Evolutionary conservation across 2,797 vertebrate genomes (phyloP).

Genomic region (Eupleurogrammus muticus): DNA sequence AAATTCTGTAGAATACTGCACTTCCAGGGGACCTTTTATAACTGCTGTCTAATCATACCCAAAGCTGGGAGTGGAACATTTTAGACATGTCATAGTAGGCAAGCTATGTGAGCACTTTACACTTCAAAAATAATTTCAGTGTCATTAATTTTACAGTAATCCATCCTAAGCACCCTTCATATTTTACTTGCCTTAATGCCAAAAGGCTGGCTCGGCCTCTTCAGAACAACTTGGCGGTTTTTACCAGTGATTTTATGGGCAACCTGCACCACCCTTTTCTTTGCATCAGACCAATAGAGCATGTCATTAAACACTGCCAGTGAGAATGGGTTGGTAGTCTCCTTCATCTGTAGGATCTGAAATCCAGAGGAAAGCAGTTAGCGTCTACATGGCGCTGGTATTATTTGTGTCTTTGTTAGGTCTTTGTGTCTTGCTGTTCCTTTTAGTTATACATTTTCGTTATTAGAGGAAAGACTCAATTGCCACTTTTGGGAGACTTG

Average conservation of each 20-base stretch:
- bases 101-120: not conserved
- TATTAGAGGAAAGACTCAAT: no score
- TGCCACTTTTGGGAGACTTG: not conserved
- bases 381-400: not conserved
- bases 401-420: not conserved
- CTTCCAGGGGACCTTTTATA: not conserved
- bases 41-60: accelerated
- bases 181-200: constrained; percentile 86
- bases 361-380: not conserved
- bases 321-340: constrained; percentile 88
- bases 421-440: not conserved
- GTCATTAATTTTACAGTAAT: not conserved
- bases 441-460: no score
- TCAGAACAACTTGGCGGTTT: constrained; percentile 84
- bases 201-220: constrained; percentile 85
- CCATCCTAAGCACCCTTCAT: not conserved
- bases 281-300: constrained; percentile 92
- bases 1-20: no score
- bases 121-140: not conserved
- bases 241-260: constrained; percentile 89
- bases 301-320: constrained; percentile 87
- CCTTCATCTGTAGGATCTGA: constrained; percentile 89
- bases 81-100: not conserved
- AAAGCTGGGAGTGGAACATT: constrained; percentile 1
- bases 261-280: constrained; percentile 83